Conservation (phyloP, 92 coral and sea anemone genomes). For the Pocillopora grandis region DNA sequence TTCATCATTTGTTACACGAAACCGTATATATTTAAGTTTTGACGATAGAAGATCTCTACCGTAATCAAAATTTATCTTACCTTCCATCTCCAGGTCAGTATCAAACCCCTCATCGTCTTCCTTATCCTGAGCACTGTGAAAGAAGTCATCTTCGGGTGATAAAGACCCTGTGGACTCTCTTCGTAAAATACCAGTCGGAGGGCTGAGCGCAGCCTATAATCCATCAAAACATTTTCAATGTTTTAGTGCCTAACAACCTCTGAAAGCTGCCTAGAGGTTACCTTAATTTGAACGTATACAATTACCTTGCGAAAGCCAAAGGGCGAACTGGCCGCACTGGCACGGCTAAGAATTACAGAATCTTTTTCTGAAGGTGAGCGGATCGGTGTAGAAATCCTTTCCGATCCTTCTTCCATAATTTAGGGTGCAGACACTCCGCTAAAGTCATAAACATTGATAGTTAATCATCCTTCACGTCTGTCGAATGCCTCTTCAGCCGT, state of each 20-base stretch:
- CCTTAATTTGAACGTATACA: constrained; percentile 5
- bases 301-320: constrained; percentile 82
- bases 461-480: neutral
- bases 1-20: neutral
- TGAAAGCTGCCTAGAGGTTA: neutral
- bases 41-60: neutral
- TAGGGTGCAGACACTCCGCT: neutral
- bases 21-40: neutral
- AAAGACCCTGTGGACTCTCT: constrained; percentile 73
- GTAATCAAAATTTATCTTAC: constrained; percentile 27
- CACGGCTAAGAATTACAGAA: constrained; percentile 79
- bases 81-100: constrained; percentile 96
- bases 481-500: constrained; percentile 8
- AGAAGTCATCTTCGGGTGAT: constrained; percentile 58
- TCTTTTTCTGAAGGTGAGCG: constrained; percentile 96
- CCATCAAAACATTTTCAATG: neutral
- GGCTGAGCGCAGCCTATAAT: constrained; percentile 73
- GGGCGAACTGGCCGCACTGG: constrained; percentile 61
- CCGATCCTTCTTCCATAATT: constrained; percentile 81
- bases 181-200: constrained; percentile 81
- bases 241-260: neutral
- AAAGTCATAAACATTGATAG: neutral
- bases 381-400: constrained; percentile 91
- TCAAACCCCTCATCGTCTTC: constrained; percentile 95
- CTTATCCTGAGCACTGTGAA: constrained; percentile 33